Evolutionary conservation across 1,140 invertebrate genomes (phyloP), one percentile per base, ranked within the genome.

Genomic region (Drosophila littoralis): DNA sequence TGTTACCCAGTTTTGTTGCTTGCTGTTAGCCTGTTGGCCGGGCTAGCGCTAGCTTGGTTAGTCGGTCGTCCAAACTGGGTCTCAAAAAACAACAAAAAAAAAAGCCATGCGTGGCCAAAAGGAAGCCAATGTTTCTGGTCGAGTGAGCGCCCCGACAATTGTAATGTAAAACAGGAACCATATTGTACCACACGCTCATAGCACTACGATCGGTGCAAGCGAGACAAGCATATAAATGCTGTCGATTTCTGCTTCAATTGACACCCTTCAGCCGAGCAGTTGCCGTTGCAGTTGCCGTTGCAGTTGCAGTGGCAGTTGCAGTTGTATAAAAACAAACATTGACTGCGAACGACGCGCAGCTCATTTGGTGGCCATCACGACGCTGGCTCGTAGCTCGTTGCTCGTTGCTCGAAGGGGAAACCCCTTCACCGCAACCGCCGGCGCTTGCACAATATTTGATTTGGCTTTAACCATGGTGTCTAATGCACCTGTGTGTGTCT

Each of bases 151-250:
- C 38, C 40, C 54, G 43, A 66, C 79, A 71, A 83, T 88, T 88
- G 83, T 79, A 88, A 89, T 83, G 84, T 65, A 75, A 88, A 88
- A 76, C 81, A 85, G 83, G 86, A 88, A 68, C 83, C 76, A 88
- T 88, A 88, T 67, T 79, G 83, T 83, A 46, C 38, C 58, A 42
- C 28, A 46, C 48, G 40, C 13, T 36, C 9, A 10, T 33, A 12
- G 15, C 35, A 32, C 33, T 51, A n/a, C 48, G n/a, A 58, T 17
- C 40, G 32, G 50, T 52, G 61, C 13, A 38, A 75, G 58, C 7
- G 75, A 59, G 64, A 59, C 10, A 15, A 48, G 35, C 13, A 67
- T 69, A 74, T 58, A 65, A 50, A 28, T 50, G 73, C 57, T 63
- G 61, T 69, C 73, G 77, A 69, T 84, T 84, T 85, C 81, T 88